Percentiles rank a stretch among this genome's conserved stretches.
These are phyloP conservation scores for Periphyllus acericola DNA, from an alignment of 2,888 invertebrate species.

Conservation along the genomic window DNA sequence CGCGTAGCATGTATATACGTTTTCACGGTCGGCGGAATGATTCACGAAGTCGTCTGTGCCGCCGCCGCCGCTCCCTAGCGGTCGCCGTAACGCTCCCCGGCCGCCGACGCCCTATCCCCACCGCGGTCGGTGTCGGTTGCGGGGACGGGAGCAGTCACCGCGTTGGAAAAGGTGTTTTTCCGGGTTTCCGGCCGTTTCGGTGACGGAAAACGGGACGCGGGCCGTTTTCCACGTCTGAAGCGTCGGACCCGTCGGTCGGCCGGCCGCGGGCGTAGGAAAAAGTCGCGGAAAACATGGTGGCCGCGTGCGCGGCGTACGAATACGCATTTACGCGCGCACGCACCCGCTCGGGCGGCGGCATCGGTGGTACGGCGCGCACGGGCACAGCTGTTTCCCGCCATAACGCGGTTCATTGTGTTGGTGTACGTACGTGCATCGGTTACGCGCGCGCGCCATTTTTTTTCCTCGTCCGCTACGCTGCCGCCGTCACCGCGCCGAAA, in stretches of 20 bases:
- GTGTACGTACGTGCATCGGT: slow-evolving; percentile 61
- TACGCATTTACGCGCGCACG: slow-evolving; percentile 26
- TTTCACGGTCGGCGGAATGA: slow-evolving; percentile 42
- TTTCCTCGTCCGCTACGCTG: slow-evolving; percentile 26
- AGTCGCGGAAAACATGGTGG: slow-evolving; percentile 49
- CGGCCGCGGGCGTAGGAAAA: neutral
- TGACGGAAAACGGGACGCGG: neutral
- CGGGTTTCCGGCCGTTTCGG: neutral
- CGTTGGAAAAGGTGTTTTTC: neutral
- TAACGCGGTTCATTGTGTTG: slow-evolving; percentile 68
- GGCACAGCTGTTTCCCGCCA: slow-evolving; percentile 77
- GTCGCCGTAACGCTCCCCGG: neutral
- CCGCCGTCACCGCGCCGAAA: neutral
- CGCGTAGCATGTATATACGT: neutral
- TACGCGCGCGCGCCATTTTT: slow-evolving; percentile 60
- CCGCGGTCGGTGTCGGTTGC: neutral
- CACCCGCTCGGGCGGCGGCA: slow-evolving; percentile 29
- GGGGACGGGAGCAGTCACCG: slow-evolving; percentile 28
- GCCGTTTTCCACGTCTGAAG: neutral
- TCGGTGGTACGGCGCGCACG: slow-evolving; percentile 65
- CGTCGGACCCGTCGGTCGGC: neutral
- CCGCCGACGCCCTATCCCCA: too few species aligned
- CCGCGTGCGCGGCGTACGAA: slow-evolving; percentile 61
- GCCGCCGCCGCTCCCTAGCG: slow-evolving; percentile 28
- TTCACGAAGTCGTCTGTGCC: neutral